Conservation (phyloP, 2,888 invertebrate genomes). For the Eupithecia centaureata region DNA sequence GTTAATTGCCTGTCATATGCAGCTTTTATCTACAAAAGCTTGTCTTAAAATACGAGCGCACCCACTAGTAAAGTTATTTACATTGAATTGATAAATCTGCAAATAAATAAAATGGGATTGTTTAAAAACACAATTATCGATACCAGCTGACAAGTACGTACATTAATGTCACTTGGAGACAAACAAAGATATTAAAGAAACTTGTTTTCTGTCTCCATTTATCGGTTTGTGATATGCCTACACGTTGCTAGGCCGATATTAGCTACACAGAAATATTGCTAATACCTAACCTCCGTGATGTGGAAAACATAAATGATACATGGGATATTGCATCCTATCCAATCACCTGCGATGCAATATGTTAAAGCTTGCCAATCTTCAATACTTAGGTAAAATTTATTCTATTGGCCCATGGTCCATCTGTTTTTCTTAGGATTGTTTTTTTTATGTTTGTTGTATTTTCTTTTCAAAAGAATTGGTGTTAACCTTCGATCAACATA, state of each 20-base stretch:
- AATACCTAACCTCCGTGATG: constrained; percentile 4
- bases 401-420: not conserved
- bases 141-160: constrained; percentile 24
- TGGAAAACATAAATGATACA: constrained; percentile 4
- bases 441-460: not conserved
- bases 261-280: constrained; percentile 15
- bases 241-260: constrained; percentile 30
- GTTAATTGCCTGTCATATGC: constrained; percentile 7
- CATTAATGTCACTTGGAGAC: constrained; percentile 49
- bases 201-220: constrained; percentile 51
- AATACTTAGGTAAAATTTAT: not conserved
- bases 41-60: not conserved
- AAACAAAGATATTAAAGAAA: constrained; percentile 54
- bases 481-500: no score
- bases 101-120: constrained; percentile 44
- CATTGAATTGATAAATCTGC: constrained; percentile 40
- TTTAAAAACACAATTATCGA: constrained; percentile 46
- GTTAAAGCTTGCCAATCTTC: not conserved
- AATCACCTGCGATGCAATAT: constrained; percentile 3
- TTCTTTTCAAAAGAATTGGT: not conserved
- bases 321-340: constrained; percentile 7
- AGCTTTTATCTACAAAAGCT: constrained; percentile 8
- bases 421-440: not conserved
- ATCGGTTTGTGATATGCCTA: constrained; percentile 39
- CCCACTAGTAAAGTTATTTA: constrained; percentile 13